These are phyloP conservation scores for Tethya wilhelma DNA, from an alignment of 37 sponge, comb jelly and placozoan species.

Conservation along the genomic window DNA sequence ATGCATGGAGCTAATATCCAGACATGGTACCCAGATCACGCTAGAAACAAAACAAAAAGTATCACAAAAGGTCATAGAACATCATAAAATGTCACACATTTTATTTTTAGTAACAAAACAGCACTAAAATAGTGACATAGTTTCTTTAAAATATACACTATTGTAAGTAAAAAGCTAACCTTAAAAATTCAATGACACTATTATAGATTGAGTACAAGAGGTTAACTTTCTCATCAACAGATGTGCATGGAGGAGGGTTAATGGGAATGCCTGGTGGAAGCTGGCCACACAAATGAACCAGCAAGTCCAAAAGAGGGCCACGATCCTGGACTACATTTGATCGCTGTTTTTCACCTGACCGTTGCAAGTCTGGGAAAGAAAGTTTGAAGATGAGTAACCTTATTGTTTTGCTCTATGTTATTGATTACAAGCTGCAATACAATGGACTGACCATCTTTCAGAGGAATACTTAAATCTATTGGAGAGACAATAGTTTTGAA, in stretches of 20 bases:
- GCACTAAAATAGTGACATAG: too few species aligned
- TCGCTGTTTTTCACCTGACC: conserved; percentile 8
- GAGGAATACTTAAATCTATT: conserved; percentile 20
- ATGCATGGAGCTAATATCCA: too few species aligned
- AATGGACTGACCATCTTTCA: conserved; percentile 22
- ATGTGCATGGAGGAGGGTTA: conserved; percentile 75
- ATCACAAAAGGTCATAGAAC: too few species aligned
- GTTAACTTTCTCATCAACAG: conserved; percentile 64
- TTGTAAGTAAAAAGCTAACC: too few species aligned
- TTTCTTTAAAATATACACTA: too few species aligned
- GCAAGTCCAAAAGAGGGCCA: conserved; percentile 66
- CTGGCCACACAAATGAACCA: conserved; percentile 80
- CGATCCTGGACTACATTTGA: conserved; percentile 21
- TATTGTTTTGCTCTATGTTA: too few species aligned
- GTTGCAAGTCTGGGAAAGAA: conserved; percentile 3
- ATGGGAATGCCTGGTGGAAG: conserved; percentile 81
- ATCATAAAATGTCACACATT: too few species aligned
- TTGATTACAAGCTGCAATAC: background rate
- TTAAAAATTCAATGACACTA: conserved; percentile 71
- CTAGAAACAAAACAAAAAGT: background rate
- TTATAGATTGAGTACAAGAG: conserved; percentile 64
- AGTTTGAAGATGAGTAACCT: too few species aligned
- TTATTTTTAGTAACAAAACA: too few species aligned
- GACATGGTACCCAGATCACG: background rate
- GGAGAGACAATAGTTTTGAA: conserved; percentile 32